Evolutionary conservation across 2,113 vertebrate species (phyloP).

Genomic region (Anoplopoma fimbria): DNA sequence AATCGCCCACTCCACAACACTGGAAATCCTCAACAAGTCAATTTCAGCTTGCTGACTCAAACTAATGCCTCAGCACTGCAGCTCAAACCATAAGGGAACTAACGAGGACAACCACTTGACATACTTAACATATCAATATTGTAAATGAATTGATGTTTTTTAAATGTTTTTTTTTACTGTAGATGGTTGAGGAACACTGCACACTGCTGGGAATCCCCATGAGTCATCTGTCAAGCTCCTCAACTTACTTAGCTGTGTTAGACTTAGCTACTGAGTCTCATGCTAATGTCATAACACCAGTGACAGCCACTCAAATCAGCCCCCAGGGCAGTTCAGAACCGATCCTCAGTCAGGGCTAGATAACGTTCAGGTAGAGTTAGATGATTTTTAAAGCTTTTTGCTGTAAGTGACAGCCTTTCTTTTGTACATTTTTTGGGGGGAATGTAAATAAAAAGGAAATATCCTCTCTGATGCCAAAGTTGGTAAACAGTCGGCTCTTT

Average conservation of each 20-base stretch:
- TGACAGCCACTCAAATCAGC: not conserved
- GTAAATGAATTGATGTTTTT: not conserved
- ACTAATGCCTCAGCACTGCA: not conserved
- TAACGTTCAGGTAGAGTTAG: not conserved
- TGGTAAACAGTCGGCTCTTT: not conserved
- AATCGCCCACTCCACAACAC: not conserved
- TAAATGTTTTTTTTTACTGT: not conserved
- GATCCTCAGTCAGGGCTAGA: not conserved
- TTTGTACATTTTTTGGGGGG: not conserved
- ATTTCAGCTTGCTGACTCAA: not conserved
- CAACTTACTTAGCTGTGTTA: not conserved
- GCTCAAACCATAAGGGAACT: not conserved
- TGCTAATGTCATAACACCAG: not conserved
- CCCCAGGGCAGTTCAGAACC: not conserved
- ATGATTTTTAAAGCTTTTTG: not conserved
- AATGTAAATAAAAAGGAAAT: not conserved
- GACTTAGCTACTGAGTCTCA: not conserved
- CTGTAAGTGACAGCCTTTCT: not conserved
- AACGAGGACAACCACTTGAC: not conserved
- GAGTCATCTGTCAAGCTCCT: not conserved
- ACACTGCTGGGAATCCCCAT: not conserved
- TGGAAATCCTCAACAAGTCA: not conserved
- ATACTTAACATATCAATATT: not conserved
- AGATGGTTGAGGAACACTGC: not conserved
- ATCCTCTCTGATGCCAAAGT: not conserved